Base-by-base conservation (phyloP, 2,113 vertebrate species). In the Patagioenas fasciata region DNA sequence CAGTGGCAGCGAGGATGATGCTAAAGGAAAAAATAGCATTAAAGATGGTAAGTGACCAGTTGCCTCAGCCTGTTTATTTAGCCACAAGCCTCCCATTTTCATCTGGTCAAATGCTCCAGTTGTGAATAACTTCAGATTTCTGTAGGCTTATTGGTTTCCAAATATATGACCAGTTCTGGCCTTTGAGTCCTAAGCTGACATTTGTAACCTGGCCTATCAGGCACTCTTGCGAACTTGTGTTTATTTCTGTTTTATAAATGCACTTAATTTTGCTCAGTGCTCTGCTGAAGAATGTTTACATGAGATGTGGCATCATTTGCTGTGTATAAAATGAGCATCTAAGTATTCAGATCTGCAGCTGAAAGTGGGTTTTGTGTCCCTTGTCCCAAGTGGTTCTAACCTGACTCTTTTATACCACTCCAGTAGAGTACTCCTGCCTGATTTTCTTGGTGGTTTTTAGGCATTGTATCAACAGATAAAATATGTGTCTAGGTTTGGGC, bases 31-130 rank as follows among this genome's bases (percentile, higher is more conserved):
- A 66, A 97, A 97, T 29, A 86, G 96, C 82, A 97, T 98, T 83
- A 98, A 98, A 97, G 98, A 99, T 91, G 99, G 99, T 99, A 97
- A 98, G 98, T 66, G 89, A 87, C 85, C 53, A 34, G 16, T 29
- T 89, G 15, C 54, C 66, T 80, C 32, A 67, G 26, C 32, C 42
- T 80, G 42, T 82, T 93, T 69, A 60, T 82, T 91, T 75, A 94
- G 48, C 51, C 75, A 66, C 60, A 40, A 58, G 48, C 72, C 91
- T 80, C 44, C 57, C 64, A 28, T 86, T 94, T 85, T 77, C 42
- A 51, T 83, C 60, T 85, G 34, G 28, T 81, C 73, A 82, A 53
- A 60, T 83, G 78, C 31, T 74, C 23, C 77, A 74, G 57, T 64
- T 53, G 25, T 75, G 65, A 89, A 67, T 94, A n/a, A 47, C 65